Conservation (phyloP, 2,113 vertebrate species). For the Odocoileus hemionus region DNA sequence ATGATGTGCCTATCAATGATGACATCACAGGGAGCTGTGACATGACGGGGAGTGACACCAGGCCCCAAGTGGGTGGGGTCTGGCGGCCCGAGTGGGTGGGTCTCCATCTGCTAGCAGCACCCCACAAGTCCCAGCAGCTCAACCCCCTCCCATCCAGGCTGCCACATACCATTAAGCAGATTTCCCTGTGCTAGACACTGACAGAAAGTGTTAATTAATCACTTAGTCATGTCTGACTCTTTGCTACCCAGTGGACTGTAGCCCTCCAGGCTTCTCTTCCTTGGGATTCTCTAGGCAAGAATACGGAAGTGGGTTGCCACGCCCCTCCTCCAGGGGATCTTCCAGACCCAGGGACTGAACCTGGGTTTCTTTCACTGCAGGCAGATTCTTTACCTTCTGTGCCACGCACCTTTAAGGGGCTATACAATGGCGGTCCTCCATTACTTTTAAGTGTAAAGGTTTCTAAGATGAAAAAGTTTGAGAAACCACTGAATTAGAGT, state of each 20-base stretch:
- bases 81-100: conserved; percentile 5
- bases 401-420: not conserved
- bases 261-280: not conserved
- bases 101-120: conserved; percentile 27
- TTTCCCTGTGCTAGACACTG: too few relatives aligned
- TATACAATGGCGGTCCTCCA: not conserved
- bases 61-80: not conserved
- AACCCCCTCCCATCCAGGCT: too few relatives aligned
- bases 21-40: conserved; percentile 20
- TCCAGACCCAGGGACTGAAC: not conserved
- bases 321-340: not conserved
- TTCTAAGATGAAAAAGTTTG: not conserved
- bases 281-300: not conserved
- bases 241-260: not conserved
- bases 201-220: too few relatives aligned
- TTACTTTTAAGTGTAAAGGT: not conserved
- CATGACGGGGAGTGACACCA: not conserved
- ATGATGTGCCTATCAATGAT: not conserved
- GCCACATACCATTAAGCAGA: too few relatives aligned
- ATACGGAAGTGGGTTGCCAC: not conserved
- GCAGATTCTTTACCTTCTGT: not conserved
- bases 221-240: too few relatives aligned
- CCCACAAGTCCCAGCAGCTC: not conserved
- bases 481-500: not conserved
- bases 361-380: not conserved